These are phyloP conservation scores for Petrolisthes manimaculis DNA, from an alignment of 2,888 invertebrate species.

Conservation along the genomic window DNA sequence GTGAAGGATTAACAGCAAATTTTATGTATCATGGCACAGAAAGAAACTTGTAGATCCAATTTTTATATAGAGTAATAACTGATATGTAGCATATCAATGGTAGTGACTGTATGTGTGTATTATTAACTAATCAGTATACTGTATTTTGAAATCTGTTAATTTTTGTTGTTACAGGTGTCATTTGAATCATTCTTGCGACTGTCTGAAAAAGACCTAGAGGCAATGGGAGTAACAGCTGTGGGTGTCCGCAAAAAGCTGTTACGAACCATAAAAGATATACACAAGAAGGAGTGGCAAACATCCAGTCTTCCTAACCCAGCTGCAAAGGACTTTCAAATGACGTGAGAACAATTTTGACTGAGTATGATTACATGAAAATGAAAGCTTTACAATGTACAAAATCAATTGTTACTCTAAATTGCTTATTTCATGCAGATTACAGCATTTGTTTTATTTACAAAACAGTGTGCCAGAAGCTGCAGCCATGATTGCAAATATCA, in stretches of 20 bases:
- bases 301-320: slow-evolving; percentile 69
- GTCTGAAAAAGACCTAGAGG: slow-evolving; percentile 70
- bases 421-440: not conserved
- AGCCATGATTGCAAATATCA: slow-evolving; percentile 70
- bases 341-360: slow-evolving; percentile 66
- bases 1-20: not conserved
- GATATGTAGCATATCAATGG: too few relatives aligned
- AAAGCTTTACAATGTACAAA: not conserved
- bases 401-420: not conserved
- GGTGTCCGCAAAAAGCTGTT: slow-evolving; percentile 70
- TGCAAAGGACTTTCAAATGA: slow-evolving; percentile 68
- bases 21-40: not conserved
- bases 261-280: slow-evolving; percentile 70
- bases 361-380: not conserved
- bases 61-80: too few relatives aligned
- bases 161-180: slow-evolving; percentile 66
- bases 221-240: slow-evolving; percentile 69
- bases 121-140: too few relatives aligned
- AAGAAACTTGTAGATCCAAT: not conserved
- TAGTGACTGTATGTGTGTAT: too few relatives aligned
- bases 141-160: not conserved
- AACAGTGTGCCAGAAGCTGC: slow-evolving; percentile 70
- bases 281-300: slow-evolving; percentile 71
- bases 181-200: slow-evolving; percentile 69
- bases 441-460: not conserved